A percentile compares a stretch with the other conserved stretches of the same genome.
phyloP scores from a whole-genome alignment of 2,113 vertebrate species.

The Kryptolebias marmoratus region DNA sequence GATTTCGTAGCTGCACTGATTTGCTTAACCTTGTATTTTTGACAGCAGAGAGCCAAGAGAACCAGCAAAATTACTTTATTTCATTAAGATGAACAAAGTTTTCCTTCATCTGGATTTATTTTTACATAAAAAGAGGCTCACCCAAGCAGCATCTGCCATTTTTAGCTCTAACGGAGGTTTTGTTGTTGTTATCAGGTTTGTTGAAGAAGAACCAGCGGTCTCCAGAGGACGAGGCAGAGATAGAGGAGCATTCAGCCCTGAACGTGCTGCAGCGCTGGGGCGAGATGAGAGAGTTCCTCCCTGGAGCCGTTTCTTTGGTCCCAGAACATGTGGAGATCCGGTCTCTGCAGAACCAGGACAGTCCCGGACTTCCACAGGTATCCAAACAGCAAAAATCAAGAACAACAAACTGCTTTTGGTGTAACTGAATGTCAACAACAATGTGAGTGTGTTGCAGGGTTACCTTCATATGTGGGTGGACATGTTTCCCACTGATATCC shows the following conservation, averaged over 20 bases:
- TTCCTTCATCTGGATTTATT: too few species aligned
- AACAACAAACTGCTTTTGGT: background rate
- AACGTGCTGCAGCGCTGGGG: slow-evolving; percentile 88
- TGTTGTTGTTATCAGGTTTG: slow-evolving; percentile 68
- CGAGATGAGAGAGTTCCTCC: slow-evolving; percentile 87
- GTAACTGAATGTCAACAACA: background rate
- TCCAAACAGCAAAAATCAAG: background rate
- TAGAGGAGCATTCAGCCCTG: slow-evolving; percentile 88
- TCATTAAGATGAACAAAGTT: too few species aligned
- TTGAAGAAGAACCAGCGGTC: slow-evolving; percentile 79
- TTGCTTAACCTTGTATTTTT: too few species aligned
- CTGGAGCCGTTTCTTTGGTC: slow-evolving; percentile 83
- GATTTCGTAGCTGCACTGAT: too few species aligned
- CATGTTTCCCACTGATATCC: slow-evolving; percentile 91
- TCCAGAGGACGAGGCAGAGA: slow-evolving; percentile 68
- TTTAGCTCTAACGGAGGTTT: slow-evolving; percentile 8
- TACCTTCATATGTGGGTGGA: slow-evolving; percentile 96
- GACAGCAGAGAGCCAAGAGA: too few species aligned
- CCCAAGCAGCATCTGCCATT: too few species aligned
- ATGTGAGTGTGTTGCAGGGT: slow-evolving; percentile 78
- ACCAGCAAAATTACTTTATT: too few species aligned
- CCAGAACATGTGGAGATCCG: slow-evolving; percentile 91
- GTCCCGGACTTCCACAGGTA: slow-evolving; percentile 89
- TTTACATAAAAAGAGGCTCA: too few species aligned
- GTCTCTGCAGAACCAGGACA: slow-evolving; percentile 83